phyloP scores from a whole-genome alignment of 2,797 vertebrate species.

The Aulostomus chinensis region DNA sequence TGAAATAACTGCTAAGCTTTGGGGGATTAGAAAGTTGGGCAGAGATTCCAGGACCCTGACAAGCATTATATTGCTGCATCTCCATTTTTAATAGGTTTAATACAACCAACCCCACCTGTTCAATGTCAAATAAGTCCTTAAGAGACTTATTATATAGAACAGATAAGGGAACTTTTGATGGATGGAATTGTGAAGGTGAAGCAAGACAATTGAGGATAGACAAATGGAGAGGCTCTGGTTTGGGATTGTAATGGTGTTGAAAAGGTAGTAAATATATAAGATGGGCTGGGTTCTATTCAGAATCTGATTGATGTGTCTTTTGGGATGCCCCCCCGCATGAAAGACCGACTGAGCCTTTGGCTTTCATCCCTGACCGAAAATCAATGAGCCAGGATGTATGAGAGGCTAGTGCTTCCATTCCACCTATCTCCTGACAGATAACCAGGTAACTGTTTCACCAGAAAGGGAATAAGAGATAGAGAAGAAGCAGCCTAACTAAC shows the following conservation, averaged over 20 bases:
- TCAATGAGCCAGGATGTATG: conserved; percentile 74
- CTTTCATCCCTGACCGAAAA: conserved; percentile 79
- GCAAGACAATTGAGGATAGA: conserved; percentile 31
- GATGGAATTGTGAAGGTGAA: conserved; percentile 72
- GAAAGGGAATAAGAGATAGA: conserved; percentile 42
- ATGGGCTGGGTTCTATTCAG: conserved; percentile 70
- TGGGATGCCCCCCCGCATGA: conserved; percentile 73
- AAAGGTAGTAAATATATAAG: conserved; percentile 80
- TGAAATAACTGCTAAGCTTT: conserved; percentile 69
- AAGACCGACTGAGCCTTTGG: conserved; percentile 76
- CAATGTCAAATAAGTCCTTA: conserved; percentile 67
- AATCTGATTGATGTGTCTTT: conserved; percentile 82
- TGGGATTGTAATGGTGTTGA: conserved; percentile 74
- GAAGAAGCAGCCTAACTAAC: conserved; percentile 13
- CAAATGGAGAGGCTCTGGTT: conserved; percentile 44
- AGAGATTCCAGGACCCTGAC: conserved; percentile 62
- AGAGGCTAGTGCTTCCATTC: conserved; percentile 65
- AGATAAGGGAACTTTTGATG: conserved; percentile 66
- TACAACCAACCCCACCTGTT: conserved; percentile 45
- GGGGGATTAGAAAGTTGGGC: conserved; percentile 56
- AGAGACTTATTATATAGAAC: conserved; percentile 39
- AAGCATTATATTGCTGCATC: conserved; percentile 65
- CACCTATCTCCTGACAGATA: conserved; percentile 64
- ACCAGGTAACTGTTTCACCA: conserved; percentile 59
- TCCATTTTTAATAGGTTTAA: conserved; percentile 54